Evolutionary conservation across 2,797 vertebrate genomes (phyloP).

Genomic region (Sebastes kiyomatsui): DNA sequence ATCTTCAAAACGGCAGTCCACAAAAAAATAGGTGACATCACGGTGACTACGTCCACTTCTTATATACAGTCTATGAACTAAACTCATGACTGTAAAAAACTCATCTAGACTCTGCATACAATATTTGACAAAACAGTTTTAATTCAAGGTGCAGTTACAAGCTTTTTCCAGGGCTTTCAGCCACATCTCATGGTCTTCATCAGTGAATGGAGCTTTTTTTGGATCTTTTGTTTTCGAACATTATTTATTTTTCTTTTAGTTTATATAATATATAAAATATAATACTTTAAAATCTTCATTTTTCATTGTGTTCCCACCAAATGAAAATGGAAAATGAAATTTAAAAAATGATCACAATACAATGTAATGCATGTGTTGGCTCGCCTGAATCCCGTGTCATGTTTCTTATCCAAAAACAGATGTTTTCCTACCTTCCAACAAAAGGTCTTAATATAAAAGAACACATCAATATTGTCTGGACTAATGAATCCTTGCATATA

Average conservation of each 20-base stretch:
- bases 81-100: fast-evolving
- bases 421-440: neutral
- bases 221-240: neutral
- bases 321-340: neutral
- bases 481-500: neutral
- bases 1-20: too few relatives aligned
- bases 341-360: neutral
- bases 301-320: neutral
- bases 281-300: neutral
- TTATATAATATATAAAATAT: too few relatives aligned
- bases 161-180: neutral
- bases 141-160: fast-evolving
- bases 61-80: neutral
- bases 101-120: neutral
- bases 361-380: neutral
- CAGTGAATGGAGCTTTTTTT: neutral
- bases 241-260: neutral
- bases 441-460: neutral
- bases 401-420: neutral
- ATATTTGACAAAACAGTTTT: neutral
- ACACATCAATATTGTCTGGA: neutral
- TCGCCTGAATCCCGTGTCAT: neutral
- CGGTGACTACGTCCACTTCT: fast-evolving
- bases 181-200: too few relatives aligned
- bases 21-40: fast-evolving